phyloP scores from a whole-genome alignment of 2,797 vertebrate genomes.

The Podarcis lilfordi region DNA sequence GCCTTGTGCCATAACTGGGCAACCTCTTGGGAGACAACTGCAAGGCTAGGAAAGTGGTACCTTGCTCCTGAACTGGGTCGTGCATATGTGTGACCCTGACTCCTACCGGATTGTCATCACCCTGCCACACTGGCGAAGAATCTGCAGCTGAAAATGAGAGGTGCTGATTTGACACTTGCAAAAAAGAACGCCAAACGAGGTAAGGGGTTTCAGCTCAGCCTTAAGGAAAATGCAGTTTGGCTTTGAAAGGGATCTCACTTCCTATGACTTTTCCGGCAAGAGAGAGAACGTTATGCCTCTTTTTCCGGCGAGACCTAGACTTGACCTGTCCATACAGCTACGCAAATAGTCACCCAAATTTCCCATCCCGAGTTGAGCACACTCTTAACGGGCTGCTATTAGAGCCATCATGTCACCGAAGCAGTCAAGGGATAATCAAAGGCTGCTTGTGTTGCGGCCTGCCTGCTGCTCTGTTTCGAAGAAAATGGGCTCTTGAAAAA shows the following conservation, averaged over 20 bases:
- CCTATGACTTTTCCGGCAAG: neutral
- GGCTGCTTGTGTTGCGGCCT: slow-evolving; percentile 72
- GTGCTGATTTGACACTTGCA: neutral
- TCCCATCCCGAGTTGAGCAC: slow-evolving; percentile 62
- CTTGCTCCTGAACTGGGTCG: neutral
- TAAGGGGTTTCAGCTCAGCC: neutral
- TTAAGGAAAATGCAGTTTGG: neutral
- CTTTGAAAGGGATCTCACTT: neutral
- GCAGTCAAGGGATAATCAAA: slow-evolving; percentile 80
- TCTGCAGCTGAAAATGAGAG: neutral
- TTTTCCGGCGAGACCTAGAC: slow-evolving; percentile 48
- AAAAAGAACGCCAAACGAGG: neutral
- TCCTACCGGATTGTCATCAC: too few relatives aligned
- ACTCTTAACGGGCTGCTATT: slow-evolving; percentile 58
- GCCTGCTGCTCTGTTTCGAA: slow-evolving; percentile 77
- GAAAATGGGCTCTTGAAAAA: slow-evolving; percentile 83
- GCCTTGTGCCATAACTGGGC: too few relatives aligned
- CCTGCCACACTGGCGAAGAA: neutral
- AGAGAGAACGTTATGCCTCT: slow-evolving; percentile 31
- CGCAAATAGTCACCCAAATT: slow-evolving; percentile 59
- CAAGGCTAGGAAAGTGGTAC: neutral
- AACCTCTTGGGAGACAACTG: neutral
- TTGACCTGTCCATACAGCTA: slow-evolving; percentile 54
- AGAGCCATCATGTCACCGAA: slow-evolving; percentile 75
- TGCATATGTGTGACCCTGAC: too few relatives aligned